Percentiles rank a stretch among this genome's conserved stretches.
Conservation (phyloP, 2,797 vertebrate species). For the Momotus momota region DNA sequence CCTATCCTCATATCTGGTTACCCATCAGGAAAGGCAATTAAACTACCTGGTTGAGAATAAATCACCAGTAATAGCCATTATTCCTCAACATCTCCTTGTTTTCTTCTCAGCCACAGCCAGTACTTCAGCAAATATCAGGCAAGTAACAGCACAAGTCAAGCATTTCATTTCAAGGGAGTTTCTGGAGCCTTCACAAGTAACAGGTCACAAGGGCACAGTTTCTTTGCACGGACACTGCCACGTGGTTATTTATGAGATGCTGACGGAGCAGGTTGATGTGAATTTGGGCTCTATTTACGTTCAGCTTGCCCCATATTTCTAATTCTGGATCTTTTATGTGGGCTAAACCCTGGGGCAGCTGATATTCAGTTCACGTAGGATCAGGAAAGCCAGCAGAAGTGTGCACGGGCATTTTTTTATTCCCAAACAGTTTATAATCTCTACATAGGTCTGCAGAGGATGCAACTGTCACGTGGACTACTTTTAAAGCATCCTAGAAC, state of each 20-base stretch:
- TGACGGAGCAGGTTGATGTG: neutral
- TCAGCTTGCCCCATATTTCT: fast-evolving
- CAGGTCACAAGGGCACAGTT: neutral
- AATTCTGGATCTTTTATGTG: fast-evolving
- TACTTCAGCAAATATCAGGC: neutral
- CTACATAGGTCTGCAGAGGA: fast-evolving
- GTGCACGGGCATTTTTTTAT: neutral
- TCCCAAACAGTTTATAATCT: neutral
- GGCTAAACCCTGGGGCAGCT: neutral
- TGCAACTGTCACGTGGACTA: neutral
- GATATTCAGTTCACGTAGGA: neutral
- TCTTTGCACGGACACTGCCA: neutral
- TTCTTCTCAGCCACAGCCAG: neutral
- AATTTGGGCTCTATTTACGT: neutral
- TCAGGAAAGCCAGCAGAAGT: neutral
- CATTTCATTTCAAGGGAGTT: neutral
- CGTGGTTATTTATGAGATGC: neutral
- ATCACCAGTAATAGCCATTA: neutral
- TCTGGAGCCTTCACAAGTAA: neutral
- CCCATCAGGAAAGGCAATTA: slow-evolving; percentile 18
- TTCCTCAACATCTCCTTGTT: neutral
- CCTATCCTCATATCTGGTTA: neutral
- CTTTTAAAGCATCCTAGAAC: neutral
- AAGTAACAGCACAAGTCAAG: neutral
- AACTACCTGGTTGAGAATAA: neutral